Conservation (phyloP, 2,888 invertebrate genomes). For the Polyommatus icarus region DNA sequence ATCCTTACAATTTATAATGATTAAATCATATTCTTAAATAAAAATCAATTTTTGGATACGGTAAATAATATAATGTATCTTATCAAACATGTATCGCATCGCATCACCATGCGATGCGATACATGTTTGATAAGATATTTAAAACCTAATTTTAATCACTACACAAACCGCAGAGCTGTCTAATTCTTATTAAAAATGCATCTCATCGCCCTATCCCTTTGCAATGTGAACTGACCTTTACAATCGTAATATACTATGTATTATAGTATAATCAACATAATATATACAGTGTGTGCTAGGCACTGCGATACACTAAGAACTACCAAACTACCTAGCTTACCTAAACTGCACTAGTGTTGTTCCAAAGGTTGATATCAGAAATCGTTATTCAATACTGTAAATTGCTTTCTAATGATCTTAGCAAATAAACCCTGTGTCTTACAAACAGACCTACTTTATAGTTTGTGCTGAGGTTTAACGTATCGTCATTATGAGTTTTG, state of each 20-base stretch:
- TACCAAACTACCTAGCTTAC: background rate
- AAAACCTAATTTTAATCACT: too few relatives aligned
- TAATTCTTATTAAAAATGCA: too few relatives aligned
- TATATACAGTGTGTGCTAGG: background rate
- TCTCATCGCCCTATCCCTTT: too few relatives aligned
- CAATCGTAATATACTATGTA: background rate
- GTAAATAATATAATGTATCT: too few relatives aligned
- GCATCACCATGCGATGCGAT: too few relatives aligned
- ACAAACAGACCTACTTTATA: background rate
- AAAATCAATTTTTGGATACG: too few relatives aligned
- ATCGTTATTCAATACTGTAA: constrained; percentile 19
- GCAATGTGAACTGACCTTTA: background rate
- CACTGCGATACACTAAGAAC: constrained; percentile 5
- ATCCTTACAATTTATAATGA: too few relatives aligned
- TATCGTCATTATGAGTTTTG: too few relatives aligned
- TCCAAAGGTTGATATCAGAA: background rate
- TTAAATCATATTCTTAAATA: too few relatives aligned
- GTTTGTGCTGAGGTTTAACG: background rate
- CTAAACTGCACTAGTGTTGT: background rate
- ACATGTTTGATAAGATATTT: too few relatives aligned
- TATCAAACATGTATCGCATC: too few relatives aligned
- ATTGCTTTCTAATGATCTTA: constrained; percentile 13
- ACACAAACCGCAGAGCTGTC: too few relatives aligned
- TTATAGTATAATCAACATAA: background rate
- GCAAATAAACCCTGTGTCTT: background rate